Conservation (phyloP, 2,113 vertebrate species). For the Marmota flaviventris region DNA sequence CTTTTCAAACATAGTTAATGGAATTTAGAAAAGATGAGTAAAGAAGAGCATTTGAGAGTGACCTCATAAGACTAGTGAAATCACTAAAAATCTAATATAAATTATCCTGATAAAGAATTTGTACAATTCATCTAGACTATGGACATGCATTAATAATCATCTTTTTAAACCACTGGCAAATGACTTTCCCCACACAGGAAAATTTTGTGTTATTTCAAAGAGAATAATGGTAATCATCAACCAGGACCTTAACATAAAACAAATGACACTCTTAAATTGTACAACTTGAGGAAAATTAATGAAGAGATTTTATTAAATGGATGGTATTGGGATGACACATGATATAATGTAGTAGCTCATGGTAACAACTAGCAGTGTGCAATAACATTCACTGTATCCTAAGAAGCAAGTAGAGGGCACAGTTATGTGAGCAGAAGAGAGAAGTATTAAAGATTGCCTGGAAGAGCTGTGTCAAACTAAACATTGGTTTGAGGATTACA, state of each 20-base stretch:
- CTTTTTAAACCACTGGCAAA: not conserved
- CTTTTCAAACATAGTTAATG: not conserved
- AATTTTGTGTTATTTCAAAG: not conserved
- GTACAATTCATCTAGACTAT: not conserved
- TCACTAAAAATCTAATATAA: not conserved
- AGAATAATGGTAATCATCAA: not conserved
- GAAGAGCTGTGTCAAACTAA: not conserved
- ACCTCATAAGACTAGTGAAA: not conserved
- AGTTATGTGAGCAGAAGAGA: not conserved
- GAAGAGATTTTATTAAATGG: not conserved
- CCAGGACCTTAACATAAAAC: not conserved
- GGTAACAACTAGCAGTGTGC: not conserved
- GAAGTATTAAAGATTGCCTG: not conserved
- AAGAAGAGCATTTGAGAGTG: not conserved
- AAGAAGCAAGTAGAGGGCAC: not conserved
- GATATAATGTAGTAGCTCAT: not conserved
- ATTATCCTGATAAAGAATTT: not conserved
- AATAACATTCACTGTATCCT: not conserved
- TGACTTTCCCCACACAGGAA: not conserved
- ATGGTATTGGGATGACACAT: not conserved
- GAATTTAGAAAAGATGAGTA: not conserved
- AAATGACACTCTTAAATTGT: not conserved
- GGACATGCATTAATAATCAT: not conserved
- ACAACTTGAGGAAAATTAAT: constrained; percentile 6
- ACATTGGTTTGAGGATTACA: not conserved